Evolutionary conservation across 2,888 invertebrate species (phyloP), one percentile per base, ranked within the genome.

Genomic region (Thalpophila matura): DNA sequence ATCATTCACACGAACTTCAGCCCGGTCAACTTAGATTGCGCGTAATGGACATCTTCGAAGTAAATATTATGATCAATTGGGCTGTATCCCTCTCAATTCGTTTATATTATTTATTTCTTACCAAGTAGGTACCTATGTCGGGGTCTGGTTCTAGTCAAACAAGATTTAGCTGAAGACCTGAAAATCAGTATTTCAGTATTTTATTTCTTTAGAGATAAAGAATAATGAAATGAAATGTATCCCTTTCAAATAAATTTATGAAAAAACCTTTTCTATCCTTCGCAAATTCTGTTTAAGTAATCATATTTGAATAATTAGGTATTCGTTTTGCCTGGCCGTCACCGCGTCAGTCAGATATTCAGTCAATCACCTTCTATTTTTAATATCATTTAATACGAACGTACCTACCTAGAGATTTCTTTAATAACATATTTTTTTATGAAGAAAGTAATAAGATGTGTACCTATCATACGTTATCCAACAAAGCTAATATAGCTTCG

Each of bases 401-500:
- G n/a, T n/a, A n/a, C n/a, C n/a, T n/a, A n/a, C n/a, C n/a, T n/a
- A n/a, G n/a, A n/a, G n/a, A n/a, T n/a, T n/a, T n/a, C n/a, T n/a
- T n/a, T n/a, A n/a, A n/a, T n/a, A n/a, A n/a, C n/a, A n/a, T n/a
- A n/a, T n/a, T n/a, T n/a, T n/a, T n/a, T n/a, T 42, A 42, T 22
- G 26, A 74, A 71, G 81, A 79, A 74, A 77, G 80, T 77, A 81
- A 77, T 75, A 78, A 68, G 59, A 49, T 57, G 42, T 71, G 64
- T 47, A 45, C 20, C 12, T 9, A 53, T 81, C 80, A 72, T 75
- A 63, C 65, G 68, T 64, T 74, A 77, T 80, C 78, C 66, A 71
- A 74, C 71, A 80, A 62, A 33, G 78, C 78, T 84, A 85, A 85
- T 85, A 85, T 85, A 85, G 78, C 77, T 79, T 79, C 82, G 83